Evolutionary conservation across 2,888 invertebrate species (phyloP).

Genomic region (Opisthograptis luteolata): DNA sequence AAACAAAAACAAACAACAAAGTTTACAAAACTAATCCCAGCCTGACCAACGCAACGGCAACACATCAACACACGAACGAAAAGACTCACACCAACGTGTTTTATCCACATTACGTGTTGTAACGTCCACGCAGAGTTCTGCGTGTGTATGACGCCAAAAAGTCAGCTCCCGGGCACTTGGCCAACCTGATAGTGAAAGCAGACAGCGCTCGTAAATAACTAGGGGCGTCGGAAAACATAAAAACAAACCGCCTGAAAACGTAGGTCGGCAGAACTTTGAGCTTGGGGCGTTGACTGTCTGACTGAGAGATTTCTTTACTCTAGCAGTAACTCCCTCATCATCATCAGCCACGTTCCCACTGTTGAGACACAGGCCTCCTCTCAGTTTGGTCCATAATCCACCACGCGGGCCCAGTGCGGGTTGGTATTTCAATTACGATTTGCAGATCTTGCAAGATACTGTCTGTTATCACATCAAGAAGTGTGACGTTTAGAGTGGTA

Average conservation of each 20-base stretch:
- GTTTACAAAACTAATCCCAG: not conserved
- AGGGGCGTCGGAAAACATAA: slow-evolving; percentile 1
- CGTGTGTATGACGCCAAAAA: slow-evolving; percentile 27
- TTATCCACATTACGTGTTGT: slow-evolving; percentile 26
- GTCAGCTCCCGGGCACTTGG: slow-evolving; percentile 28
- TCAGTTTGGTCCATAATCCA: no score
- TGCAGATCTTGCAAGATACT: no score
- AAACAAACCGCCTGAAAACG: slow-evolving; percentile 5
- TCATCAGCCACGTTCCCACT: no score
- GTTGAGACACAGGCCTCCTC: no score
- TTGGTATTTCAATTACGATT: no score
- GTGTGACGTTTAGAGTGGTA: not conserved
- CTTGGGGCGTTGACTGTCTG: slow-evolving; percentile 21
- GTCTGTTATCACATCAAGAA: no score
- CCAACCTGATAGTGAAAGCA: slow-evolving; percentile 42
- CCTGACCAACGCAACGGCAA: slow-evolving; percentile 4
- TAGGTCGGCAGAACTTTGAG: slow-evolving; percentile 3
- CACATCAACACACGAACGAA: not conserved
- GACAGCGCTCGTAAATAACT: slow-evolving; percentile 12
- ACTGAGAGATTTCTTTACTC: not conserved
- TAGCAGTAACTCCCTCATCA: not conserved
- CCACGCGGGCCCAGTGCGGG: no score
- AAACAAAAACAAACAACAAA: not conserved
- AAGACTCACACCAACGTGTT: slow-evolving; percentile 21
- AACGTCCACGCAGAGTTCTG: slow-evolving; percentile 14